These are phyloP conservation scores for Garra rufa DNA, from an alignment of 2,113 vertebrate species.

Conservation along the genomic window DNA sequence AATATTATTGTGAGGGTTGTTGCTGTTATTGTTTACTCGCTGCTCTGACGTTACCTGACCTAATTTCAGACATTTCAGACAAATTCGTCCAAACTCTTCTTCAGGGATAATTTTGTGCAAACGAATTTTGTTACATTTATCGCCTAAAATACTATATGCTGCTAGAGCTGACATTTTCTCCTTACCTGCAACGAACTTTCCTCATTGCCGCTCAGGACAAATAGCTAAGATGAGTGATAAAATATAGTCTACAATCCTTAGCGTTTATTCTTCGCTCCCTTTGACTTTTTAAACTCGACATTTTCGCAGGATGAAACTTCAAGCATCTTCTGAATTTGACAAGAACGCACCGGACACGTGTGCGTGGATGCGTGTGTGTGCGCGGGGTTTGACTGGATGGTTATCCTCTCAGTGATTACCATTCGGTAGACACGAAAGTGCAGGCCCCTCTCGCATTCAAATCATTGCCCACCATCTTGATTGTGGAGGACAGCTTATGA, in stretches of 20 bases:
- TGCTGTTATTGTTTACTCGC: not conserved
- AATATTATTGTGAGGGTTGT: not conserved
- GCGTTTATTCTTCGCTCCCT: not conserved
- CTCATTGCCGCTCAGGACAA: not conserved
- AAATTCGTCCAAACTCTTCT: not conserved
- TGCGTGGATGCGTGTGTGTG: conserved; percentile 32
- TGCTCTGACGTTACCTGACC: not conserved
- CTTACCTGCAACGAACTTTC: not conserved
- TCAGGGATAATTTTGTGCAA: not conserved
- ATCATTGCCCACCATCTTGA: conserved; percentile 87
- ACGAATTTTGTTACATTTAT: conserved; percentile 5
- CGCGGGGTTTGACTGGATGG: conserved; percentile 71
- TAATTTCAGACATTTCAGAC: not conserved
- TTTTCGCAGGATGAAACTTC: not conserved
- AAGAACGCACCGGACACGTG: not conserved
- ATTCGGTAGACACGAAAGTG: conserved; percentile 76
- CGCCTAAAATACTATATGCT: not conserved
- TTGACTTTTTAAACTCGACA: not conserved
- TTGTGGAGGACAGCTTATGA: conserved; percentile 88
- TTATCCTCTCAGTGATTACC: conserved; percentile 76
- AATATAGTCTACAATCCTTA: not conserved
- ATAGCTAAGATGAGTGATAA: not conserved
- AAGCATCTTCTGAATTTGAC: not conserved
- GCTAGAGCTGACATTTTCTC: not conserved
- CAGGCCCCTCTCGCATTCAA: conserved; percentile 86